Base-by-base conservation (phyloP, 2,888 invertebrate genomes). In the Hypercompe scribonia region DNA sequence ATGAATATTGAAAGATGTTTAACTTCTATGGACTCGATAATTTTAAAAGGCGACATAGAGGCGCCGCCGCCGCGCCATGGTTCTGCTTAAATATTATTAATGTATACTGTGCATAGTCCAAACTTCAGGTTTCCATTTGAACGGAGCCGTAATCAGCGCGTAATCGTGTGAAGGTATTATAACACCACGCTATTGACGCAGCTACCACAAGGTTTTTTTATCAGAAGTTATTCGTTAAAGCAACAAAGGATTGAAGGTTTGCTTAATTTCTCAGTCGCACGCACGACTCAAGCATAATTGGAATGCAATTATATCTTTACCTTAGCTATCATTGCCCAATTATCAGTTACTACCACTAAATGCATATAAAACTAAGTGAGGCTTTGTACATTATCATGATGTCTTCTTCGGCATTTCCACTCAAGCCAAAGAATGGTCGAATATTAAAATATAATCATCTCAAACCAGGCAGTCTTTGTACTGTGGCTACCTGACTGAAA, bases 251-350 rank as follows among this genome's bases (percentile, higher is more conserved):
- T 91, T 92, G 91, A 91, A 92, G 90, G 90, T 90, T 94, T 92
- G 90, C 91, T 92, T 92, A 92, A 94, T 93, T 92, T 94, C 92
- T 91, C 91, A 94, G 91, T 92, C 93, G 90, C 94, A 94, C 94
- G 94, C 93, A 93, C 90, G 89, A 87, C 84, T 88, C 85, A 77
- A 86, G 84, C 84, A 90, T 91, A 91, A 93, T 92, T 90, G 88
- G 88, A 88, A 89, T 89, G 86, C 89, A 91, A 91, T 92, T 93
- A 91, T 87, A 90, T 87, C 87, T 89, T 90, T 89, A 90, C 85
- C 82, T 86, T 86, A 82, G 86, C 85, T 81, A 88, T 88, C 82
- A 87, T 90, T 91, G 86, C 85, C 81, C 84, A 88, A 90, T 88
- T 85, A 84, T 78, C 80, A 78, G 81, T 77, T 74, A 70, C 79